Conservation (phyloP, 2,113 vertebrate species). For the Pelecanoides urinatrix region DNA sequence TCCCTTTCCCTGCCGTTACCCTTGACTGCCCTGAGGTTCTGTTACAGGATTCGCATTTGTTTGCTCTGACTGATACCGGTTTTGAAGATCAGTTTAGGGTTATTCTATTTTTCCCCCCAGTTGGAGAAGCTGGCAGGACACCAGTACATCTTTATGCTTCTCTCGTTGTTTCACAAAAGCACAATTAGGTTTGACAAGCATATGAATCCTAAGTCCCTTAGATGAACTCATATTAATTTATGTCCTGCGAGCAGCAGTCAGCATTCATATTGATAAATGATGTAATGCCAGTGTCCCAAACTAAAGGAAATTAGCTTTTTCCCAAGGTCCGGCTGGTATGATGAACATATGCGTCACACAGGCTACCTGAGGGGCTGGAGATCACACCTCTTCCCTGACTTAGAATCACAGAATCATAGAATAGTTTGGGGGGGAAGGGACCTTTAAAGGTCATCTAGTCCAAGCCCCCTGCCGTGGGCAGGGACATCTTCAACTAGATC, state of each 20-base stretch:
- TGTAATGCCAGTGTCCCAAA: background rate
- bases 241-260: background rate
- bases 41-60: background rate
- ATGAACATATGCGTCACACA: background rate
- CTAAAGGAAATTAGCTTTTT: background rate
- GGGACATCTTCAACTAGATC: no score
- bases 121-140: background rate
- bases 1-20: background rate
- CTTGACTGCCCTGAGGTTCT: background rate
- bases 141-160: background rate
- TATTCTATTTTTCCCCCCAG: background rate
- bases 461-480: no score
- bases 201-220: background rate
- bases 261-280: background rate
- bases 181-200: background rate
- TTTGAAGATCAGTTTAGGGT: background rate
- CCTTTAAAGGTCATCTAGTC: no score
- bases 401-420: no score
- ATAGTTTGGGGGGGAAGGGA: no score
- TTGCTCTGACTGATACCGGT: background rate
- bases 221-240: background rate
- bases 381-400: background rate
- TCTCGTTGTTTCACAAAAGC: background rate
- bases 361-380: background rate
- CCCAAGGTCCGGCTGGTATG: background rate